Base-by-base conservation (phyloP, 2,113 vertebrate species). In the Urocitellus parryii region DNA sequence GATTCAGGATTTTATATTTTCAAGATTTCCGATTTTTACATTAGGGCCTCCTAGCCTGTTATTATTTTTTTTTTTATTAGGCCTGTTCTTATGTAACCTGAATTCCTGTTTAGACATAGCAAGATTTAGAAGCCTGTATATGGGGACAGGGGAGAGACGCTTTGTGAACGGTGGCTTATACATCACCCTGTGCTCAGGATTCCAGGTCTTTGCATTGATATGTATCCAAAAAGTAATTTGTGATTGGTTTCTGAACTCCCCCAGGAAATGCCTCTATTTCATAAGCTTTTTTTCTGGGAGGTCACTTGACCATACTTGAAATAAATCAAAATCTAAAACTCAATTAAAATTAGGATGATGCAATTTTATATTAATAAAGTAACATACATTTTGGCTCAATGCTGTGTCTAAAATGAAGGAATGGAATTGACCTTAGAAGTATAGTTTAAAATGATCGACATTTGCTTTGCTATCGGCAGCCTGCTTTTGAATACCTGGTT, bases 301-400 rank as follows among this genome's bases (percentile, higher is more conserved):
- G 34, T 81, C 63, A 63, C 24, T 88, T 86, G 74, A 82, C 39
- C 85, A 1, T 56, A 68, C n/a, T 74, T 17, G n/a, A 96, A 92
- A 72, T 96, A 84, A 94, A 88, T 92, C 48, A 80, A 83, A 92
- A 63, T 48, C 51, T 90, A 70, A 92, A 96, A 48, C 5, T 92
- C 45, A 93, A 68, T 89, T 89, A 61, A 70, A 76, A 88, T 4
- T 22, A 84, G 7, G 8, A 77, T 39, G n/a, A 91, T n/a, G 29
- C 39, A 76, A 70, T 27, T 61, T 89, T 86, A 53, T 14, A 8
- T 87, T 91, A 96, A 79, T 95, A 32, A 86, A 63, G 37, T 32
- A 42, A 56, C 58, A 17, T 89, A 73, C 42, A 85, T 86, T 94
- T 91, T 74, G n/a, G 27, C 83, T 86, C 68, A 25, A 16, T 48